phyloP scores from a whole-genome alignment of 1,140 invertebrate species.

The Harpegnathos saltator region DNA sequence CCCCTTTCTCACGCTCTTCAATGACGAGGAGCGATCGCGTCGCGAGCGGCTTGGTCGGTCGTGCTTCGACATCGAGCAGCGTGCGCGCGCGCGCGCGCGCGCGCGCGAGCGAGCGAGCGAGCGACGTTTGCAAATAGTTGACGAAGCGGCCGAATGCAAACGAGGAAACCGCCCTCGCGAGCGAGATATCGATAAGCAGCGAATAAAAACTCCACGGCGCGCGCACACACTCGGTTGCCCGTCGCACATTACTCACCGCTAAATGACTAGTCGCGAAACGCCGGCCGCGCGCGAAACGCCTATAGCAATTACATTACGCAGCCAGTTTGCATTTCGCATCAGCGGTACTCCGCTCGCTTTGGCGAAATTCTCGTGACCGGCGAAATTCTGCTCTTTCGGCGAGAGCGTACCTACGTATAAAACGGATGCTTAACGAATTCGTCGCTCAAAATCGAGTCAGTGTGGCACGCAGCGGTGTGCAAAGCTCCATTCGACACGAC shows the following conservation, averaged over 20 bases:
- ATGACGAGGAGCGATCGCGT: neutral
- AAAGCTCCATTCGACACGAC: constrained; percentile 64
- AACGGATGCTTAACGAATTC: constrained; percentile 67
- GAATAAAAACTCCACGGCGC: constrained; percentile 25
- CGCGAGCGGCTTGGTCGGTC: no score
- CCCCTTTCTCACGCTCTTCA: neutral
- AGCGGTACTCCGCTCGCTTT: constrained; percentile 38
- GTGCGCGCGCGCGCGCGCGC: no score
- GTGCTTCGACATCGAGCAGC: no score
- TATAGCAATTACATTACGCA: constrained; percentile 60
- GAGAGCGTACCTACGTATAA: constrained; percentile 26
- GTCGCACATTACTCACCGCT: constrained; percentile 39
- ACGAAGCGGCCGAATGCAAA: neutral
- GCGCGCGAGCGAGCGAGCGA: no score
- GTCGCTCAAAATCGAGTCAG: constrained; percentile 61
- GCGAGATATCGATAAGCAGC: constrained; percentile 42
- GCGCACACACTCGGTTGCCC: neutral
- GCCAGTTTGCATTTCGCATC: constrained; percentile 61
- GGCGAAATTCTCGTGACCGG: constrained; percentile 55
- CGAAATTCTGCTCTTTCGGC: constrained; percentile 54
- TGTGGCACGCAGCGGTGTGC: constrained; percentile 47
- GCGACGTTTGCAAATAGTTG: neutral
- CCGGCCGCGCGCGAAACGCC: constrained; percentile 39
- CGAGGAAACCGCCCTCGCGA: constrained; percentile 22
- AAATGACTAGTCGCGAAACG: constrained; percentile 57